Percentiles rank a stretch among this genome's conserved stretches.
These are phyloP conservation scores for Ferrisia virgata DNA, from an alignment of 2,888 invertebrate genomes.

Conservation along the genomic window DNA sequence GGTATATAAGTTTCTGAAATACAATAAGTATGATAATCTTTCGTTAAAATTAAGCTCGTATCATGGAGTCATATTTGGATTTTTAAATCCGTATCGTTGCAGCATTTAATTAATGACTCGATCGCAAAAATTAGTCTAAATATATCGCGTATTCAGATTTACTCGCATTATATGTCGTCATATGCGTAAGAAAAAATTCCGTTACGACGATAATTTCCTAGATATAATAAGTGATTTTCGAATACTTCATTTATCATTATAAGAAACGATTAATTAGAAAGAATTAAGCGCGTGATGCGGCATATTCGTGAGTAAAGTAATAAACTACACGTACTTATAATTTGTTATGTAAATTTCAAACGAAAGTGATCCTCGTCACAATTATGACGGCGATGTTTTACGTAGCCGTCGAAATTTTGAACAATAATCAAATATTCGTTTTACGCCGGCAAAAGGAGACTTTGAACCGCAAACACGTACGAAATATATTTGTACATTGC, in stretches of 20 bases:
- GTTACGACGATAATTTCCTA: no score
- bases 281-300: background rate
- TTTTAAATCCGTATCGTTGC: no score
- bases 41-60: no score
- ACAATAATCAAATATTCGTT: conserved; percentile 26
- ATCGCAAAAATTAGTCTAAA: no score
- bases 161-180: no score
- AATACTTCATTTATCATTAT: background rate
- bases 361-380: conserved; percentile 1
- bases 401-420: background rate
- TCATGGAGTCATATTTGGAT: no score
- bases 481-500: background rate
- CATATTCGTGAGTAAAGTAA: background rate
- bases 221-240: background rate
- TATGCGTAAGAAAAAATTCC: no score
- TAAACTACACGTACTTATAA: background rate
- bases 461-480: conserved; percentile 11
- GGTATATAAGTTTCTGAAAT: no score
- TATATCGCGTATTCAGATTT: no score
- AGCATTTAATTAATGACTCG: no score
- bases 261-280: background rate
- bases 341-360: background rate
- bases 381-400: background rate
- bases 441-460: background rate
- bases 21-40: no score